Percentiles rank a stretch among this genome's conserved stretches.
phyloP scores from a whole-genome alignment of 2,888 invertebrate genomes.

The Hemithea aestivaria region DNA sequence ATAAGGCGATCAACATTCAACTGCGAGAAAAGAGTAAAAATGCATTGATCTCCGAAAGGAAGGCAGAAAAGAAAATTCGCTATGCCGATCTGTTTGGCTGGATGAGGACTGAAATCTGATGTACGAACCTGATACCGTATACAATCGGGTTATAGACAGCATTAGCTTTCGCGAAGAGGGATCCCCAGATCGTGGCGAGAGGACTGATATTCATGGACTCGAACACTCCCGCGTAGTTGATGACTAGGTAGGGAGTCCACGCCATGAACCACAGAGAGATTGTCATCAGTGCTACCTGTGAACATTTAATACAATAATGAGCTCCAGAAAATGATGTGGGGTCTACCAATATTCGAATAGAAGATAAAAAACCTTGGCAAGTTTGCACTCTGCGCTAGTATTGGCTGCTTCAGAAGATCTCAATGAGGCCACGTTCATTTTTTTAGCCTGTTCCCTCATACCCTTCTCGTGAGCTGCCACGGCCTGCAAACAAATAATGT shows the following conservation, averaged over 20 bases:
- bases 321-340: too few species aligned
- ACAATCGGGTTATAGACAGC: conserved; percentile 95
- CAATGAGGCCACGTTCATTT: conserved; percentile 94
- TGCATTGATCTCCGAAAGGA: too few species aligned
- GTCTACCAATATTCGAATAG: too few species aligned
- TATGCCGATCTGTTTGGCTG: too few species aligned
- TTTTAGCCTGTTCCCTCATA: conserved; percentile 94
- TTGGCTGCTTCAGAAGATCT: conserved; percentile 87
- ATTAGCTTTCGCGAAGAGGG: conserved; percentile 94
- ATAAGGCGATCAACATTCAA: too few species aligned
- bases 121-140: conserved; percentile 88
- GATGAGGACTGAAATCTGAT: conserved; percentile 75
- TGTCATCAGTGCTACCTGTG: conserved; percentile 90
- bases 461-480: conserved; percentile 90
- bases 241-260: conserved; percentile 93
- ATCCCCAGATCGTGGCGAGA: conserved; percentile 91
- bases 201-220: conserved; percentile 86
- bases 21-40: too few species aligned
- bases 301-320: conserved; percentile 1
- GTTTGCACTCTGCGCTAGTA: conserved; percentile 91
- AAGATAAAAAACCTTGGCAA: conserved; percentile 85
- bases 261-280: conserved; percentile 95
- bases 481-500: conserved; percentile 73
- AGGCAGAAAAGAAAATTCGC: too few species aligned
- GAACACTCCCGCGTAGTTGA: conserved; percentile 90